phyloP scores from a whole-genome alignment of 2,797 vertebrate species.

The Thunnus albacares region DNA sequence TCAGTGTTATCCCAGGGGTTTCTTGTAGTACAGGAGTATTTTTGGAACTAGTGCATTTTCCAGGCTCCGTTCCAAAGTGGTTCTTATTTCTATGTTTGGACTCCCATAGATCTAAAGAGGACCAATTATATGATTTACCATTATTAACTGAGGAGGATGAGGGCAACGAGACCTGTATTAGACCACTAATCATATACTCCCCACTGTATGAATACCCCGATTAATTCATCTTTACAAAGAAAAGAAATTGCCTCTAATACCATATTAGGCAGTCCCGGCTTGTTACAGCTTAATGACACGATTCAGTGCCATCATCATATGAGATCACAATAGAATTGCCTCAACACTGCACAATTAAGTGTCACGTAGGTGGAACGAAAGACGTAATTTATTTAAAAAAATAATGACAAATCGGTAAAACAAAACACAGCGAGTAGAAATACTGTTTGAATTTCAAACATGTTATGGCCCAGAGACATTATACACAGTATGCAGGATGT shows the following conservation, averaged over 20 bases:
- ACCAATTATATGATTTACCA: slow-evolving; percentile 47
- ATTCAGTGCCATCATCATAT: slow-evolving; percentile 28
- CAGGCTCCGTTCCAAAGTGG: slow-evolving; percentile 43
- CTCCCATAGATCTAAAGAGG: slow-evolving; percentile 31
- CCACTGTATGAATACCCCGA: slow-evolving; percentile 29
- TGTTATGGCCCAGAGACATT: background rate
- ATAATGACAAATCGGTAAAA: background rate
- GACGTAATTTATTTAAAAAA: background rate
- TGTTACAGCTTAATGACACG: slow-evolving; percentile 26
- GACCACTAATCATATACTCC: slow-evolving; percentile 44
- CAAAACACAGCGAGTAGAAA: background rate
- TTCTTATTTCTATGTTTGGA: slow-evolving; percentile 48
- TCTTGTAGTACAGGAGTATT: slow-evolving; percentile 42
- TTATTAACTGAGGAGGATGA: slow-evolving; percentile 33
- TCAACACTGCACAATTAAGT: slow-evolving; percentile 16
- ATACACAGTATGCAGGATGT: background rate
- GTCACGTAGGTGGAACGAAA: slow-evolving; percentile 10
- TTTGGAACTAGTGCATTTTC: slow-evolving; percentile 50
- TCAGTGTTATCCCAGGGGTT: slow-evolving; percentile 35
- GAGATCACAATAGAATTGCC: slow-evolving; percentile 34
- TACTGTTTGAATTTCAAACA: background rate
- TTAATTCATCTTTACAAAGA: slow-evolving; percentile 37
- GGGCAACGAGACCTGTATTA: slow-evolving; percentile 8
- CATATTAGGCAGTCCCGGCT: slow-evolving; percentile 10
- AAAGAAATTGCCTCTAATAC: slow-evolving; percentile 15